Evolutionary conservation across 92 coral and sea anemone genomes (phyloP), one percentile per base, ranked within the genome.

Genomic region (Zoanthus gigantus): DNA sequence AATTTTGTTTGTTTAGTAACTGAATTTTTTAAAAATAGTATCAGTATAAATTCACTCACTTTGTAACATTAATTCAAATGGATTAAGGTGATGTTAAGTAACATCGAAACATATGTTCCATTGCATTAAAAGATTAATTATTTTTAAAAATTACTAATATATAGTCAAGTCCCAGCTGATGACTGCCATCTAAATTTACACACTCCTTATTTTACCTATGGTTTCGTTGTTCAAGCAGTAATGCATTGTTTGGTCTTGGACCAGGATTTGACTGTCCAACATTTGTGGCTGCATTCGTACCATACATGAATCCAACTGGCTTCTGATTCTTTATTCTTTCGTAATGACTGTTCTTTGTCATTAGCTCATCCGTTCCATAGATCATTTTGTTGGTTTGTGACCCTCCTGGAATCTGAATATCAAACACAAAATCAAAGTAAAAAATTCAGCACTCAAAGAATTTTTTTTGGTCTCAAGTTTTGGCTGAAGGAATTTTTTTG

Each of bases 391-490:
- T 97, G 60, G 82, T 66, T 34, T 88, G 80, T 32, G 99, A 97
- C 14, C 98, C 99, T 76, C 99, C 99, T 48, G 99, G 94, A 17
- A 94, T 77, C 99, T 97, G 63, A 28, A 74, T 46, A 15, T 56
- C 31, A 77, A 52, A 89, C 66, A n/a, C 60, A 54, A 34, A 15
- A 28, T 14, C 15, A 31, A 31, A 3, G 74, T 12, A 15, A 30
- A 9, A 69, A 31, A 29, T 29, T 69, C n/a, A 28, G 42, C 14
- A 9, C 9, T 29, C 71, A 17, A 65, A 1, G 9, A 0, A 0
- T 37, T 23, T 23, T 23, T 23, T 0, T 23, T 23, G 23, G 23
- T 23, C 23, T 23, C 23, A 23, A 23, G 23, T 23, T 23, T 23
- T 23, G 23, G 23, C 23, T 23, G 23, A 23, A 23, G 23, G 23